Conservation (phyloP, 2,797 vertebrate species). For the Austrolebias charrua region DNA sequence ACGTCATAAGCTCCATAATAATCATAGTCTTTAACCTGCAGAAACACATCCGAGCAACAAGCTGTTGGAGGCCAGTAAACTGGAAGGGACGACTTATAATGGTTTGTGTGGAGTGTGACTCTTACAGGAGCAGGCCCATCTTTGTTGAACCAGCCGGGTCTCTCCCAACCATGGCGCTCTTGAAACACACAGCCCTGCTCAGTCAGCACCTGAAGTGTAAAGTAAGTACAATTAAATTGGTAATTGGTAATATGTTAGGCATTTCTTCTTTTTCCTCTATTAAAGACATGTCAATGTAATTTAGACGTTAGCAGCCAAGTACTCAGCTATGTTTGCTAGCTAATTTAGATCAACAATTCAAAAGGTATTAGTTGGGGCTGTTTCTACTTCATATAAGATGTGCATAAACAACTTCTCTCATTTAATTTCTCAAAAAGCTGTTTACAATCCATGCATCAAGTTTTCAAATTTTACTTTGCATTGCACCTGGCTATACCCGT, state of each 20-base stretch:
- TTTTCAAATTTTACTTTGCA: no score
- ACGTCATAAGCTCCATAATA: slow-evolving; percentile 87
- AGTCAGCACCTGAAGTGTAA: slow-evolving; percentile 82
- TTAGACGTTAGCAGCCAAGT: no score
- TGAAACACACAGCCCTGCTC: slow-evolving; percentile 91
- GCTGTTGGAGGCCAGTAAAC: background rate
- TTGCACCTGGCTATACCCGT: no score
- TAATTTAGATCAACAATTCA: no score
- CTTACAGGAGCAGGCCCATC: slow-evolving; percentile 84
- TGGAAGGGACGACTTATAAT: background rate
- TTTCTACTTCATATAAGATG: background rate
- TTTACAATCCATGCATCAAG: no score
- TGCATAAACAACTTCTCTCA: no score
- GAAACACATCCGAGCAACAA: slow-evolving; percentile 28
- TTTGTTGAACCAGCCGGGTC: slow-evolving; percentile 92
- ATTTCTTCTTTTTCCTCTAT: no score
- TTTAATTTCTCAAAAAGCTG: no score
- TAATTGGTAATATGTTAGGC: no score
- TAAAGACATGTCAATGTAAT: no score
- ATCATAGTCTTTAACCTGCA: slow-evolving; percentile 88
- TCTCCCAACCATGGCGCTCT: slow-evolving; percentile 95
- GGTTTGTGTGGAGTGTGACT: background rate
- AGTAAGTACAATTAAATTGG: no score
- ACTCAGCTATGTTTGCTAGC: no score
- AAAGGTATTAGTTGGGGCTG: background rate